Percentiles rank a stretch among this genome's conserved stretches.
Evolutionary conservation across 1,140 invertebrate genomes (phyloP).

Genomic region (Ceratina australensis): DNA sequence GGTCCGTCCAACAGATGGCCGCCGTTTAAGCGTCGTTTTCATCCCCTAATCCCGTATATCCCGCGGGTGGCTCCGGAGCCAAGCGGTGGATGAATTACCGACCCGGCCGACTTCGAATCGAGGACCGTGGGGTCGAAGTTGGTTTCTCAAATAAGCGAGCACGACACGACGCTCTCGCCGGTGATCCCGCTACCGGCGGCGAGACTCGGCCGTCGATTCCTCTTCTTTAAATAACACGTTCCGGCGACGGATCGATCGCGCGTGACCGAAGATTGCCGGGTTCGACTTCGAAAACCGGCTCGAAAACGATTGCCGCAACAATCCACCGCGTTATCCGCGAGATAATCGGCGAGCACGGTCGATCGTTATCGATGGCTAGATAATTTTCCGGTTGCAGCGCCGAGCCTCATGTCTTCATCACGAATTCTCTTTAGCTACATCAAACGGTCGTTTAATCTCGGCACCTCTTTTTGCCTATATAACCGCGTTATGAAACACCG

Average conservation of each 20-base stretch:
- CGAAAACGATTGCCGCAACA: background rate
- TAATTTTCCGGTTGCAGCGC: background rate
- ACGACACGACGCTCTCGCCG: conserved; percentile 22
- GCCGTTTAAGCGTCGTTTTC: conserved; percentile 74
- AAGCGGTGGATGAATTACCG: conserved; percentile 75
- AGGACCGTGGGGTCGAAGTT: conserved; percentile 60
- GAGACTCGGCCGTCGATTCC: background rate
- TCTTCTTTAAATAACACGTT: conserved; percentile 25
- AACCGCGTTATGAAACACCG: no score
- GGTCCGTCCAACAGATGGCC: conserved; percentile 75
- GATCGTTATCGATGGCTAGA: background rate
- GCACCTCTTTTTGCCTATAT: background rate
- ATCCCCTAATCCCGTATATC: conserved; percentile 69
- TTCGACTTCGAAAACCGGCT: background rate
- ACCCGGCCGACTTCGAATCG: conserved; percentile 58
- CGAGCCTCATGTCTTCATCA: background rate
- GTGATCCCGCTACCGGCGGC: background rate
- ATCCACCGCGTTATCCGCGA: background rate
- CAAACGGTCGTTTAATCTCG: background rate
- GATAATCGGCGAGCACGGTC: background rate
- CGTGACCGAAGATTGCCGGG: conserved; percentile 10
- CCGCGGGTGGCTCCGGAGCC: conserved; percentile 58
- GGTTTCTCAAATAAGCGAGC: conserved; percentile 58
- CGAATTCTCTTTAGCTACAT: no score
- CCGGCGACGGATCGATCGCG: background rate